Evolutionary conservation across 2,113 vertebrate species (phyloP), one percentile per base, ranked within the genome.

Genomic region (Reinhardtius hippoglossoides): DNA sequence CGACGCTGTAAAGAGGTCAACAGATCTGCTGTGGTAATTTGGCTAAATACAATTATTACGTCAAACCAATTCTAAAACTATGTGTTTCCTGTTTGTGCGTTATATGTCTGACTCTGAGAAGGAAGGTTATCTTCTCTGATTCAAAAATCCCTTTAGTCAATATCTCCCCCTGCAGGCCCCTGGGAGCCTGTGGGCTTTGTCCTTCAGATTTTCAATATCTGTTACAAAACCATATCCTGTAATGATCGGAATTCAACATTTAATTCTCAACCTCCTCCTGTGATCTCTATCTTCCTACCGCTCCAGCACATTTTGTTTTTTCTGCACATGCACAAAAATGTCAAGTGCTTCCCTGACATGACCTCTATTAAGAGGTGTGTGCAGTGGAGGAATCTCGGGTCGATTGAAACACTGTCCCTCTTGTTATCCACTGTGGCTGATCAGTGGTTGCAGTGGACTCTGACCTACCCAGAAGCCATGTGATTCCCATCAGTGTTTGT

Each of bases 391-490:
- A 18, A 50, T 16, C 67, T 55, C 58, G 1, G 1, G 46, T 37
- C 20, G 44, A 40, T 66, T 37, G 1, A 58, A 3, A 55, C 55
- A 21, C 71, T 60, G 37, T 56, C 71, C 71, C 82, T 7, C 64
- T 42, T 69, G 67, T 84, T 80, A 70, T 63, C 59, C 55, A 71
- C 57, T 24, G 52, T 35, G 56, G 70, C 71, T 52, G 78, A 60
- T 68, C 61, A 5, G 20, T 54, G 10, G 46, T 72, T 46, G 71
- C 52, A 24, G 31, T 85, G 90, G 91, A 93, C 91, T 91, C 80
- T 93, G 92, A 91, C 84, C 92, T 76, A 23, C 57, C 64, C 77
- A 66, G 21, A 2, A 69, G 55, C 40, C 81, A 79, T 62, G 59
- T 27, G 69, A 79, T 46, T 67, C 66, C 62, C 74, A 76, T 72